A percentile compares a stretch with the other conserved stretches of the same genome.
These are phyloP conservation scores for Zoroaster sp. DNA, from an alignment of 53 echinoderm and acorn worm genomes.

Conservation along the genomic window DNA sequence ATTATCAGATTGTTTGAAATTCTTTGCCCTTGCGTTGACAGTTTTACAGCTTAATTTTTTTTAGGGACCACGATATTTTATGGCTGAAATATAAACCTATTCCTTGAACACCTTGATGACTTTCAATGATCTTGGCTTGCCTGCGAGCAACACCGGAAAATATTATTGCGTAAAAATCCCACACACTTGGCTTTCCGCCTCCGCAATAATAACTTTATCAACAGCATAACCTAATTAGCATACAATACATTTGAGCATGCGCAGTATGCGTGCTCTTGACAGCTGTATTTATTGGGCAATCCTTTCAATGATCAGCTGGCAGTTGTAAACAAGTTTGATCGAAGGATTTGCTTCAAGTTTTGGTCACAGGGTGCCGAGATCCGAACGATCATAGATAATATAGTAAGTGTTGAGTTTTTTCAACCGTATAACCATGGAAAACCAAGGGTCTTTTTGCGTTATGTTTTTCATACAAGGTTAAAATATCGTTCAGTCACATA, in stretches of 20 bases:
- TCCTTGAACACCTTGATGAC: background rate
- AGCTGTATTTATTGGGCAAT: background rate
- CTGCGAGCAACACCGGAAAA: background rate
- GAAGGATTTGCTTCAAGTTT: background rate
- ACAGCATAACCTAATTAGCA: conserved; percentile 42
- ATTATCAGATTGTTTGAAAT: background rate
- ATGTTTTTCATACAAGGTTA: too few species aligned
- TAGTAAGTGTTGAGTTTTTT: too few species aligned
- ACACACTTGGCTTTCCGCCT: background rate
- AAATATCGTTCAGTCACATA: too few species aligned
- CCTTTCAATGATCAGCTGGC: conserved; percentile 35
- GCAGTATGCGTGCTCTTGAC: background rate
- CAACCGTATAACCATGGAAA: too few species aligned
- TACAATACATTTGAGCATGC: conserved; percentile 60
- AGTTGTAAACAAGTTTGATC: conserved; percentile 56
- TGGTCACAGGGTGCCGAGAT: too few species aligned
- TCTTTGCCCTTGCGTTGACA: background rate
- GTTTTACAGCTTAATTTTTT: conserved; percentile 7
- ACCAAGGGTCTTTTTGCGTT: too few species aligned
- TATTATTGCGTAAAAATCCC: background rate
- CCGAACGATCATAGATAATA: too few species aligned
- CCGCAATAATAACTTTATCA: background rate
- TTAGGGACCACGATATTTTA: background rate
- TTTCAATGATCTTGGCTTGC: background rate
- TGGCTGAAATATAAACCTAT: background rate